Conservation (phyloP, 23 tunicate species). For the Aplidium turbinatum region DNA sequence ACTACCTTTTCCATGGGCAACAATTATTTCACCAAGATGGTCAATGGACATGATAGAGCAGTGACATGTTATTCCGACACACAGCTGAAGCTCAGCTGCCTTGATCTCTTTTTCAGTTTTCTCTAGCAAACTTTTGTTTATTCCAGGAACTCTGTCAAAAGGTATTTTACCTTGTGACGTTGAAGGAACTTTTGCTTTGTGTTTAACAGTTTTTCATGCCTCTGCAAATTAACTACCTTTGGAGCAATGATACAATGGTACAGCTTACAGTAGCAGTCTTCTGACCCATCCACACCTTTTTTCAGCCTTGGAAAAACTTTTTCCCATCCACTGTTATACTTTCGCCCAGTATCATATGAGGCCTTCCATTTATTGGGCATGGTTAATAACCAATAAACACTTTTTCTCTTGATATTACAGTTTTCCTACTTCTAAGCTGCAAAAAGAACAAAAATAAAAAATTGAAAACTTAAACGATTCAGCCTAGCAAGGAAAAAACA, state of each 20-base stretch:
- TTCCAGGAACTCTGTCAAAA: background rate
- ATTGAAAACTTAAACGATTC: too few relatives aligned
- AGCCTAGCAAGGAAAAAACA: too few relatives aligned
- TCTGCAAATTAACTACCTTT: background rate
- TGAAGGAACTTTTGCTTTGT: background rate
- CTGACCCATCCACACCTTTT: background rate
- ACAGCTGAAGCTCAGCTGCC: slow-evolving; percentile 8
- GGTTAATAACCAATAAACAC: too few relatives aligned
- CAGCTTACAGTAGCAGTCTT: slow-evolving; percentile 7
- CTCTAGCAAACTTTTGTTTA: too few relatives aligned
- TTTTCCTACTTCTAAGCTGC: too few relatives aligned
- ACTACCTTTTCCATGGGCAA: slow-evolving; percentile 21
- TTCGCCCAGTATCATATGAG: slow-evolving; percentile 15
- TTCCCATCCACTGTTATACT: slow-evolving; percentile 20
- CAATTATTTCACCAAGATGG: slow-evolving; percentile 29
- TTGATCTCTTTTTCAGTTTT: background rate
- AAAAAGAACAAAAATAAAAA: too few relatives aligned
- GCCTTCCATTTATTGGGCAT: slow-evolving; percentile 37
- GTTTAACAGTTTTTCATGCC: slow-evolving; percentile 11
- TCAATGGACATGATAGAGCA: slow-evolving; percentile 24
- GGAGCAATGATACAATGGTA: background rate
- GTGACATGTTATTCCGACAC: slow-evolving; percentile 25
- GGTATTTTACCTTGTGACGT: background rate
- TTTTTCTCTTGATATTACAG: too few relatives aligned
- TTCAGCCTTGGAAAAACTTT: slow-evolving; percentile 17